These are phyloP conservation scores for Priocnemis perturbator DNA, from an alignment of 2,888 invertebrate species.

Conservation along the genomic window DNA sequence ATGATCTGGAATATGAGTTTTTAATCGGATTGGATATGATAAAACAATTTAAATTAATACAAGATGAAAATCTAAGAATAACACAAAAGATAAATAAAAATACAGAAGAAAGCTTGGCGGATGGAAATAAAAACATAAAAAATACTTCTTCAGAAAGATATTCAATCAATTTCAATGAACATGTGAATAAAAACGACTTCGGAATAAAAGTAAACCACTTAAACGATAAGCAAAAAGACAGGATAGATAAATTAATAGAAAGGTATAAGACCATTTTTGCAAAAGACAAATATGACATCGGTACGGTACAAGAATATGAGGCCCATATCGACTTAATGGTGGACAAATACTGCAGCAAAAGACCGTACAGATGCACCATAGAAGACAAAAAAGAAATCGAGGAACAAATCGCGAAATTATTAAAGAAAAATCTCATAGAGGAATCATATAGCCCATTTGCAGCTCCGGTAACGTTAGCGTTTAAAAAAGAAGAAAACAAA, in stretches of 20 bases:
- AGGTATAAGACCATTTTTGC: conserved; percentile 41
- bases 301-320: conserved; percentile 45
- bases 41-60: conserved; percentile 43
- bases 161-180: too few relatives aligned
- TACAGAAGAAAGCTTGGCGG: conserved; percentile 17
- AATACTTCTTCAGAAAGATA: neutral
- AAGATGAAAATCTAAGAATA: conserved; percentile 47
- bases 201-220: conserved; percentile 4
- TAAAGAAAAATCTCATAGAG: too few relatives aligned
- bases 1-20: conserved; percentile 44
- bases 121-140: conserved; percentile 13
- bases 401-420: too few relatives aligned
- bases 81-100: conserved; percentile 33
- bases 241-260: conserved; percentile 23
- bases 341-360: conserved; percentile 45
- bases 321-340: conserved; percentile 42
- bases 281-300: too few relatives aligned
- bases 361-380: too few relatives aligned
- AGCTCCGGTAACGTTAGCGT: conserved; percentile 45
- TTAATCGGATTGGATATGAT: conserved; percentile 51
- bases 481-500: conserved; percentile 15
- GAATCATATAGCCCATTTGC: conserved; percentile 54
- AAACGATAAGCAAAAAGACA: neutral
- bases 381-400: too few relatives aligned
- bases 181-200: conserved; percentile 42